Base-by-base conservation (phyloP, 2,888 invertebrate species). In the Drosophila niveifrons region DNA sequence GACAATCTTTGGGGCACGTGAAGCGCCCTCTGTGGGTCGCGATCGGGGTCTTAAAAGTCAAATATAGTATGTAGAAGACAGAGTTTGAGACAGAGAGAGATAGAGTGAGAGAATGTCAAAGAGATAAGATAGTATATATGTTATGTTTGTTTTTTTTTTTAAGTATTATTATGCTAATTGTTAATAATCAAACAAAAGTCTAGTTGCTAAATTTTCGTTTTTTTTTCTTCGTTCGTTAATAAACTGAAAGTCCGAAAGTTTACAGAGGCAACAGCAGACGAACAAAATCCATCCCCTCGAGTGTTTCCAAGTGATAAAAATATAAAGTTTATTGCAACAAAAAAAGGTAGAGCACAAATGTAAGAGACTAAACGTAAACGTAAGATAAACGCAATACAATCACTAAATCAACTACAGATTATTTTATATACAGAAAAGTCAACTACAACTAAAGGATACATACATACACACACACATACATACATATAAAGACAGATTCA, bases 31-130 rank as follows among this genome's bases (percentile, higher is more conserved):
- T 39, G 15, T 66, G 80, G 65, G 73, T 55, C 77, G 58, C 77
- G 78, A 64, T 67, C 80, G 78, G 78, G 78, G 73, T 80, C 80
- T 78, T 78, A 78, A 78, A 62, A 80, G 78, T 78, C 78, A 78
- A 78, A 78, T 59, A 72, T 29, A n/a, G n/a, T n/a, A 72, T 44
- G 69, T 28, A 72, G 50, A 72, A 46, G 31, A 65, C 41, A 53
- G 56, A 75, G 43, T 52, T n/a, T 36, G 36, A 36, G 11, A 36
- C 58, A 78, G 34, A 57, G 41, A 31, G 47, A 50, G 34, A 62
- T 46, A 70, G 29, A 66, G 50, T 34, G 29, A 72, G 9, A 57
- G 28, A 72, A 9, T 41, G 17, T 53, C 18, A 57, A 43, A 29
- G 10, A 48, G 29, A 47, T 41, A 71, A 67, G 48, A 65, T 56